Evolutionary conservation across 2,797 vertebrate genomes (phyloP).

Genomic region (Urophycis tenuis): DNA sequence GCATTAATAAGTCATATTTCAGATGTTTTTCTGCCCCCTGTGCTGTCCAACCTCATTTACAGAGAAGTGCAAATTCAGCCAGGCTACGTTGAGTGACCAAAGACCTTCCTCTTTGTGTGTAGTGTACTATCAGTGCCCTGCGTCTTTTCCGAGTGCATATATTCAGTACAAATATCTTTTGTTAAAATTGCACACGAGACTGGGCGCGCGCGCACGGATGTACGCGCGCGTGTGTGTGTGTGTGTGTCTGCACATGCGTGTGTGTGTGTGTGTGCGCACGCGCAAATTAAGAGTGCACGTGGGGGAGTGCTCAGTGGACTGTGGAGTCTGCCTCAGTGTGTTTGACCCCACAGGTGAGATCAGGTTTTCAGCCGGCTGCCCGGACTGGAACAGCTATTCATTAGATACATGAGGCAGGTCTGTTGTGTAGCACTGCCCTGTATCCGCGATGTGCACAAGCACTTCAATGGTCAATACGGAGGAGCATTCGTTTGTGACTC

Average conservation of each 20-base stretch:
- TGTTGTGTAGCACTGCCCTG: neutral
- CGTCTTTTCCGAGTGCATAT: neutral
- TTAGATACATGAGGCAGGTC: neutral
- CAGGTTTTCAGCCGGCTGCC: slow-evolving; percentile 51
- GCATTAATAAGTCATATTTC: slow-evolving; percentile 60
- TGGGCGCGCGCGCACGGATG: too few species aligned
- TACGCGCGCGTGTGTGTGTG: slow-evolving; percentile 2
- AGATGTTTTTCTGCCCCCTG: slow-evolving; percentile 37
- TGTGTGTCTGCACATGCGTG: slow-evolving; percentile 1
- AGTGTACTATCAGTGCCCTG: neutral
- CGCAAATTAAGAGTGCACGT: slow-evolving; percentile 7
- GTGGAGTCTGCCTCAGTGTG: neutral
- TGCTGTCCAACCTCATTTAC: slow-evolving; percentile 34
- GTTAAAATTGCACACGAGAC: slow-evolving; percentile 6
- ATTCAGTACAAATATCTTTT: slow-evolving; percentile 17
- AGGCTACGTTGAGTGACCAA: slow-evolving; percentile 27
- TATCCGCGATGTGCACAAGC: neutral
- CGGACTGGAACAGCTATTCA: neutral
- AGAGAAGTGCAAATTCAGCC: slow-evolving; percentile 28
- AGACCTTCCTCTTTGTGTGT: slow-evolving; percentile 22
- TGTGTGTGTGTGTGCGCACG: neutral
- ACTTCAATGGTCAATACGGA: neutral
- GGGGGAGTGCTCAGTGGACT: neutral
- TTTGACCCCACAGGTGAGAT: slow-evolving; percentile 41
- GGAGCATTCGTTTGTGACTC: neutral